Base-by-base conservation (phyloP, 2,113 vertebrate species). In the Gadus macrocephalus region DNA sequence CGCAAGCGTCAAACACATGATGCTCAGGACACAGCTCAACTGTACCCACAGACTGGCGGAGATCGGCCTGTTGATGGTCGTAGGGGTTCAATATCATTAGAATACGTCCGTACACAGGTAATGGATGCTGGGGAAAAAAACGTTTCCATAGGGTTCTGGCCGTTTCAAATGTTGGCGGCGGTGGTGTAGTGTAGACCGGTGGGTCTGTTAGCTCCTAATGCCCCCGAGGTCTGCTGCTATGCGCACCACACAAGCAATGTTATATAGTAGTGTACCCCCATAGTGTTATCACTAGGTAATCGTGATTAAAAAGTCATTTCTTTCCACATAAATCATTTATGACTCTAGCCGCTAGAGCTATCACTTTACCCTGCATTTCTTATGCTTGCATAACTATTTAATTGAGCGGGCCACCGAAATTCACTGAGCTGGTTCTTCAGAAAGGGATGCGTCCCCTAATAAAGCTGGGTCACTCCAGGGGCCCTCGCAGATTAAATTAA, bases 11-110 rank as follows among this genome's bases (percentile, higher is more conserved):
- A 35, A 35, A 86, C 92, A 96, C 88, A 96, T 95, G 92, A 95
- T 94, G 79, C 93, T 96, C 28, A 87, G 94, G 65, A 94, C 93
- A 0, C 90, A 93, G 0, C 90, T 96, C 49, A 96, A 95, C 86
- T 95, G 93, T 84, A 94, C 95, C 84, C 31, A 4, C 31, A 81
- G 83, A 95, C 42, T 49, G 85, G 94, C 93, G 0, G 72, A 94
- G 0, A 91, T 93, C 0, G 15, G 93, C 70, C 92, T 93, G 82
- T 95, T 95, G 89, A 95, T 96, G 94, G 90, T 96, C 7, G 71
- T 95, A 0, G 89, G 91, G 42, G 42, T 49, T 14, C 42, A 49
- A 2, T 9, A 49, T 9, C 9, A 14, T 9, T 49, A 1, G 6
- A 49, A 14, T 49, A 12, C 12, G 9, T 9, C 42, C 42, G 8